Conservation (phyloP, 2,888 invertebrate species). For the Pinctada fucata region DNA sequence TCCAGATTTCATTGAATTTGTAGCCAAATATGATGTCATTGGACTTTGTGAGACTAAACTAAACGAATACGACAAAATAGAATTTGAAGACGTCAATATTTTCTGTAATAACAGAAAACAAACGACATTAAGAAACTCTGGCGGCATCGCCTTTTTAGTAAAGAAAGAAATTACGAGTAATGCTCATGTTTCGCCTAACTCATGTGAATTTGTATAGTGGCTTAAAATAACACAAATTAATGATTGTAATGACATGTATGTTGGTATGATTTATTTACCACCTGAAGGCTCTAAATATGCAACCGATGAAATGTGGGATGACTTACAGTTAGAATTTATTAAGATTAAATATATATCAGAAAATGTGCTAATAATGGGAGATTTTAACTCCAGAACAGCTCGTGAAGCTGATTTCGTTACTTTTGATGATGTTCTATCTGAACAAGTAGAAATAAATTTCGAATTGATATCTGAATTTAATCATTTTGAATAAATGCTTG, state of each 20-base stretch:
- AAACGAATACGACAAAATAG: neutral
- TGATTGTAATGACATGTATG: neutral
- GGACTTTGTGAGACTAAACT: conserved; percentile 1
- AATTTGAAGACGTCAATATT: neutral
- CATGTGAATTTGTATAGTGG: neutral
- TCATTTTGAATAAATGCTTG: neutral
- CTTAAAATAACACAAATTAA: neutral
- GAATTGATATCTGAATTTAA: neutral
- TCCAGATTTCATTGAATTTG: neutral
- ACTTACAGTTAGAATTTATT: conserved; percentile 10
- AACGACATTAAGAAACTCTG: neutral
- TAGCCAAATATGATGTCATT: neutral
- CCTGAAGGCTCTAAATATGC: conserved; percentile 6
- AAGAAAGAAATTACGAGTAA: neutral
- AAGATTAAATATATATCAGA: neutral
- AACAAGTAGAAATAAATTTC: neutral
- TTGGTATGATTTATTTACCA: conserved; percentile 14
- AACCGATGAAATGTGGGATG: neutral
- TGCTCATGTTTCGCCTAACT: neutral
- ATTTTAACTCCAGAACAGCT: conserved; percentile 18
- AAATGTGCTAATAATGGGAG: conserved; percentile 4
- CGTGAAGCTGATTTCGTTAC: neutral
- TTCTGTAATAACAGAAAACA: conserved; percentile 16
- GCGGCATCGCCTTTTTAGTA: conserved; percentile 1
- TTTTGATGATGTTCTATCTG: conserved; percentile 4